phyloP scores from a whole-genome alignment of 2,888 invertebrate genomes.

The Phanerotoma sp. region DNA sequence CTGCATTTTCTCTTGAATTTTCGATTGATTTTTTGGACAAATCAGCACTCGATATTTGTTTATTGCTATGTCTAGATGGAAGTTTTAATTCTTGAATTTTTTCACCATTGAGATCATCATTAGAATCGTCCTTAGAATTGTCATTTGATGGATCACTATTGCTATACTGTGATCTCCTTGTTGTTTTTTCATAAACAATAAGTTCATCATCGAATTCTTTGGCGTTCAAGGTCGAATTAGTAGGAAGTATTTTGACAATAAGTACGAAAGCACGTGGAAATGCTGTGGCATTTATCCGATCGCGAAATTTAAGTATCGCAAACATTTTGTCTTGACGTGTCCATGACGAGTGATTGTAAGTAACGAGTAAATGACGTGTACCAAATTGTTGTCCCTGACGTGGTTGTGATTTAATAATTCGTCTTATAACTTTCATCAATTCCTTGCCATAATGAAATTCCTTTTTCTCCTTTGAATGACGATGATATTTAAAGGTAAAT shows the following conservation, averaged over 20 bases:
- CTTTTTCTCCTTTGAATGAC: slow-evolving; percentile 39
- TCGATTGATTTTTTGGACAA: too few relatives aligned
- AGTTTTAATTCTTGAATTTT: neutral
- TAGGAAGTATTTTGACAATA: slow-evolving; percentile 40
- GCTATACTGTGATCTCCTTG: neutral
- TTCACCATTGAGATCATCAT: neutral
- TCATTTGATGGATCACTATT: neutral
- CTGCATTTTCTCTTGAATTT: too few relatives aligned
- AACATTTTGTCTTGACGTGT: slow-evolving; percentile 53
- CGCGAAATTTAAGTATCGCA: slow-evolving; percentile 49
- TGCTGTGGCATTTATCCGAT: slow-evolving; percentile 41
- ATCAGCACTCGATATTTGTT: too few relatives aligned
- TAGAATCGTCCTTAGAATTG: neutral
- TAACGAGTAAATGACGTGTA: slow-evolving; percentile 50
- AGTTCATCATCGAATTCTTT: slow-evolving; percentile 1
- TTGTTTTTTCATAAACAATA: slow-evolving; percentile 1
- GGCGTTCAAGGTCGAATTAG: neutral
- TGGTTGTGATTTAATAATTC: slow-evolving; percentile 50
- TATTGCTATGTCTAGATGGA: neutral
- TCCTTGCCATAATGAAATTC: slow-evolving; percentile 48
- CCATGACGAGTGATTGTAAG: slow-evolving; percentile 50
- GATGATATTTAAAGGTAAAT: slow-evolving; percentile 50
- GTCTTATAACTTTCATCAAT: slow-evolving; percentile 51
- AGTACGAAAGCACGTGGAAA: slow-evolving; percentile 49
- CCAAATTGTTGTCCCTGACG: slow-evolving; percentile 51